Conservation (phyloP, 2,113 vertebrate genomes). For the Pangasianodon gigas region DNA sequence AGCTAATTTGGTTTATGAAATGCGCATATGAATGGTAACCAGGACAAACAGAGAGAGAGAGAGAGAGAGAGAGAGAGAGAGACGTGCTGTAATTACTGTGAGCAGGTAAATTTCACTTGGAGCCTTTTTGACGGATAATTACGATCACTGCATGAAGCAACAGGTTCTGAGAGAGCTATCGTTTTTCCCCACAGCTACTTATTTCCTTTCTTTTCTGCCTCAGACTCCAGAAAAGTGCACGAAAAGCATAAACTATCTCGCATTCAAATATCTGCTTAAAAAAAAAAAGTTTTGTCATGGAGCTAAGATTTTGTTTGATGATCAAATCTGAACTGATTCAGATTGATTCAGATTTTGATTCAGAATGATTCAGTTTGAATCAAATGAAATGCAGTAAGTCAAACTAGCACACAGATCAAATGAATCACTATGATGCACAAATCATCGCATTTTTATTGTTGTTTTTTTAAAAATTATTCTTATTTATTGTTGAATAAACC, state of each 20-base stretch:
- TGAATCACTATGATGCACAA: too few relatives aligned
- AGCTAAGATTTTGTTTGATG: not conserved
- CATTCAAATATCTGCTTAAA: not conserved
- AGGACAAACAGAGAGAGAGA: constrained; percentile 31
- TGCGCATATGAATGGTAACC: constrained; percentile 6
- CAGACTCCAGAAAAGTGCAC: not conserved
- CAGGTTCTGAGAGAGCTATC: constrained; percentile 41
- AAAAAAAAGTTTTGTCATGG: not conserved
- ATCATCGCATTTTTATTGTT: too few relatives aligned
- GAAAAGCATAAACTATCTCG: constrained; percentile 25
- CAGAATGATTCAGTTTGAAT: not conserved
- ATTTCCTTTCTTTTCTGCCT: constrained; percentile 7
- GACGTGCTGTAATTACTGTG: constrained; percentile 58
- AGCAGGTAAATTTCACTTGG: constrained; percentile 54
- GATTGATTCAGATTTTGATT: not conserved
- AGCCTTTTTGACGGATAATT: constrained; percentile 56
- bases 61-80: constrained; percentile 25
- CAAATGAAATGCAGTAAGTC: not conserved
- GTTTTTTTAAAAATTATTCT: too few relatives aligned
- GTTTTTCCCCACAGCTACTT: constrained; percentile 17
- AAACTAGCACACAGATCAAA: not conserved
- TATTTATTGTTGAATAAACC: not conserved
- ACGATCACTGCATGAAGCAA: constrained; percentile 51
- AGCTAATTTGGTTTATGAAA: not conserved
- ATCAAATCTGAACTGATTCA: not conserved